phyloP scores from a whole-genome alignment of 64 coral and sea anemone genomes.

The Montipora efflorescens region DNA sequence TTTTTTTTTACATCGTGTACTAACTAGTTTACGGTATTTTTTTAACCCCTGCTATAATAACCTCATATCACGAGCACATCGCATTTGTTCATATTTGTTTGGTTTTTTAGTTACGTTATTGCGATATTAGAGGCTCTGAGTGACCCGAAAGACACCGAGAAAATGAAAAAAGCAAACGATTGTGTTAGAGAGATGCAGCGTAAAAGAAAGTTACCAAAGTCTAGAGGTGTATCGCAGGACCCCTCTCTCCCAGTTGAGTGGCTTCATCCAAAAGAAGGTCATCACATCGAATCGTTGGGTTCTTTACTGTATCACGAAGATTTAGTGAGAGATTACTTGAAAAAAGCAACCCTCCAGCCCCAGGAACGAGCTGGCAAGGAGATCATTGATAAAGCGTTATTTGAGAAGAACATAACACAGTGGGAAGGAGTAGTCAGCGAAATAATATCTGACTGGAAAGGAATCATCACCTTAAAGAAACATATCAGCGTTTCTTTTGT shows the following conservation, averaged over 20 bases:
- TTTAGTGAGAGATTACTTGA: slow-evolving; percentile 58
- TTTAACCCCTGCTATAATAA: no score
- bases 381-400: slow-evolving; percentile 75
- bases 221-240: slow-evolving; percentile 46
- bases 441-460: slow-evolving; percentile 76
- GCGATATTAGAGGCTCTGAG: slow-evolving; percentile 74
- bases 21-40: no score
- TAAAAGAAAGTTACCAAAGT: slow-evolving; percentile 47
- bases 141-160: slow-evolving; percentile 75
- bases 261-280: slow-evolving; percentile 65
- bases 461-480: slow-evolving; percentile 66
- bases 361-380: slow-evolving; percentile 58
- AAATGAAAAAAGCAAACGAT: slow-evolving; percentile 51
- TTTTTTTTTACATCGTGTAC: no score
- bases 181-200: slow-evolving; percentile 56
- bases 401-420: slow-evolving; percentile 38
- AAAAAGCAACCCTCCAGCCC: not conserved
- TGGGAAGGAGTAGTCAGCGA: slow-evolving; percentile 78
- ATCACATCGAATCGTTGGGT: slow-evolving; percentile 75
- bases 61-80: not conserved
- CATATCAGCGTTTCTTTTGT: slow-evolving; percentile 73
- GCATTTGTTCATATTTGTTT: not conserved
- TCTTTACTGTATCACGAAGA: slow-evolving; percentile 74
- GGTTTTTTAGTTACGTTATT: slow-evolving; percentile 73
- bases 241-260: slow-evolving; percentile 74